These are phyloP conservation scores for Anomalospiza imberbis DNA, from an alignment of 2,797 vertebrate genomes.

Conservation along the genomic window DNA sequence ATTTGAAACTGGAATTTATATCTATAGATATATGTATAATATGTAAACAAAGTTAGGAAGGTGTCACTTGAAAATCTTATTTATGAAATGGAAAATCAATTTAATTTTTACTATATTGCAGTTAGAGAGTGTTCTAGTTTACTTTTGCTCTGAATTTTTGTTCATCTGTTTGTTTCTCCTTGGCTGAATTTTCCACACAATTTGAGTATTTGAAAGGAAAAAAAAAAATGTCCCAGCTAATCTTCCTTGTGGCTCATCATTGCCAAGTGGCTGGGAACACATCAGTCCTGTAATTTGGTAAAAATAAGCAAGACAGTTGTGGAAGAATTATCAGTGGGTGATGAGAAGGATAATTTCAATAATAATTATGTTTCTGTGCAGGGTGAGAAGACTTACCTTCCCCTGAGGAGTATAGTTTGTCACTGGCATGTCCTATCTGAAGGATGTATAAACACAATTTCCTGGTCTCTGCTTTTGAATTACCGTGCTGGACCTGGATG, in stretches of 20 bases:
- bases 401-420: background rate
- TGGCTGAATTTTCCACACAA: slow-evolving; percentile 7
- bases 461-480: slow-evolving; percentile 9
- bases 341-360: background rate
- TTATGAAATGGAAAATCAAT: background rate
- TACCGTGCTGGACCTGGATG: slow-evolving; percentile 11
- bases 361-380: background rate
- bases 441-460: background rate
- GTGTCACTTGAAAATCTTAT: background rate
- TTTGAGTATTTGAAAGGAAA: background rate
- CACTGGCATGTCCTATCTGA: background rate
- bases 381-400: background rate
- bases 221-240: background rate
- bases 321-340: background rate
- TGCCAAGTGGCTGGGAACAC: background rate
- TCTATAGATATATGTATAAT: background rate
- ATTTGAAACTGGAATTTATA: background rate
- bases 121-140: background rate
- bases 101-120: background rate
- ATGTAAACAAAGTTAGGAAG: background rate
- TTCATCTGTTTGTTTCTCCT: background rate
- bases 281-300: background rate
- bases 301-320: background rate
- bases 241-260: background rate
- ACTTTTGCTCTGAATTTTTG: background rate